Evolutionary conservation across 1,140 invertebrate species (phyloP).

Genomic region (Hypsibius dujardini): DNA sequence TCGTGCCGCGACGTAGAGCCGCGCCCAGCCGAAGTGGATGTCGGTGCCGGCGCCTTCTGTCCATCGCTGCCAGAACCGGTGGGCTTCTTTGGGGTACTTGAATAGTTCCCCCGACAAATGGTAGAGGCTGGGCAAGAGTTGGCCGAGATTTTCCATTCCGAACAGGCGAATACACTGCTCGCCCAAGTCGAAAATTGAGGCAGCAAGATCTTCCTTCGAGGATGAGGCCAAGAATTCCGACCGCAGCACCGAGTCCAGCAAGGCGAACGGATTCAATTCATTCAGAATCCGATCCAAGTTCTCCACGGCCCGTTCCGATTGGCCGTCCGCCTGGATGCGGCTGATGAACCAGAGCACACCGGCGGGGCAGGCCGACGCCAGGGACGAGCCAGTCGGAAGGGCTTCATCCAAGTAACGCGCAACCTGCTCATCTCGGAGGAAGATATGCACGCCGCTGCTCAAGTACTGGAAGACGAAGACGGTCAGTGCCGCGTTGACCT

Average conservation of each 20-base stretch:
- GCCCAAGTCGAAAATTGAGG: not conserved
- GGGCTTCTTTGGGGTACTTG: not conserved
- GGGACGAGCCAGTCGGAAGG: not conserved
- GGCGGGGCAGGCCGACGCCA: not conserved
- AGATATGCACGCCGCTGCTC: not conserved
- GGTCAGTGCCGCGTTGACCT: not conserved
- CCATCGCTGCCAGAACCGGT: slow-evolving; percentile 14
- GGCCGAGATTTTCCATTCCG: not conserved
- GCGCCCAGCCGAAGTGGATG: not conserved
- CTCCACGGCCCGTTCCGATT: not conserved
- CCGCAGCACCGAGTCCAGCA: not conserved
- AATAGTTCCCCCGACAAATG: not conserved
- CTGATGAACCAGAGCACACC: not conserved
- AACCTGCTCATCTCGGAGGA: not conserved
- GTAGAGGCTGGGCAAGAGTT: not conserved
- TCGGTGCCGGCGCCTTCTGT: not conserved
- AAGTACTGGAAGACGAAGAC: slow-evolving; percentile 9
- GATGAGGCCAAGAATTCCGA: not conserved
- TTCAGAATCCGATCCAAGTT: not conserved
- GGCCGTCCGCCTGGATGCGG: not conserved
- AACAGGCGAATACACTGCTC: slow-evolving; percentile 12
- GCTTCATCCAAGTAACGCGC: not conserved
- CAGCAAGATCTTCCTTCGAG: not conserved
- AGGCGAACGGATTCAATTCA: not conserved
- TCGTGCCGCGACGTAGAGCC: not conserved